phyloP scores from a whole-genome alignment of 2,888 invertebrate genomes.

The Stenotaenia linearis region DNA sequence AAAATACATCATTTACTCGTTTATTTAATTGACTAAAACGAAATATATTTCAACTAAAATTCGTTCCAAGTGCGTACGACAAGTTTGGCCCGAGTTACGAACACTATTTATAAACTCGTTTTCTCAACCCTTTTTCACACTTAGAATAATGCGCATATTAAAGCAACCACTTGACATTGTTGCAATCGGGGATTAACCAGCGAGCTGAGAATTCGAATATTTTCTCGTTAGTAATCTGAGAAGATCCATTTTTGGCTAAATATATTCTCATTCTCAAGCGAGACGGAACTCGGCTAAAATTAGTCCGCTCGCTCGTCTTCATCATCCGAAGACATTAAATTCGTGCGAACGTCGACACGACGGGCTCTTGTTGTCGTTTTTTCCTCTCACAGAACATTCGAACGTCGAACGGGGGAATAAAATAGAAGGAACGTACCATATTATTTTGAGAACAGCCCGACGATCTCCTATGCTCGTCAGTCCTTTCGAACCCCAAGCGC shows the following conservation, averaged over 20 bases:
- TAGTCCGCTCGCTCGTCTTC: background rate
- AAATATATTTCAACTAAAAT: background rate
- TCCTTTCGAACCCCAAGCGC: conserved; percentile 24
- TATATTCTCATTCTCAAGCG: background rate
- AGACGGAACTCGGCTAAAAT: conserved; percentile 1
- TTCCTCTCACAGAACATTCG: background rate
- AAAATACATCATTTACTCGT: too few relatives aligned
- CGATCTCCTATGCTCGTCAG: conserved; percentile 8
- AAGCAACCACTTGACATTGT: background rate
- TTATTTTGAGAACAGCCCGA: conserved; percentile 21
- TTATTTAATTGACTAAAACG: too few relatives aligned
- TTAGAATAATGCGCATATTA: background rate
- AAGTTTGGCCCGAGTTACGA: too few relatives aligned
- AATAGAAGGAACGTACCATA: background rate
- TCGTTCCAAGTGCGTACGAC: background rate
- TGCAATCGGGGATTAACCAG: background rate
- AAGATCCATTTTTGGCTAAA: conserved; percentile 18
- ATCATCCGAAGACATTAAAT: background rate
- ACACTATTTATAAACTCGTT: background rate
- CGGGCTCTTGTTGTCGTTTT: background rate
- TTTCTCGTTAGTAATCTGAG: background rate
- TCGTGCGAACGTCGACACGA: background rate
- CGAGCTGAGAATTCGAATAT: background rate
- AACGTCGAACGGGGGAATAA: too few relatives aligned
- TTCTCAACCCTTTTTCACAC: background rate